Evolutionary conservation across 2,888 invertebrate genomes (phyloP), one percentile per base, ranked within the genome.

Genomic region (Idaea aversata): DNA sequence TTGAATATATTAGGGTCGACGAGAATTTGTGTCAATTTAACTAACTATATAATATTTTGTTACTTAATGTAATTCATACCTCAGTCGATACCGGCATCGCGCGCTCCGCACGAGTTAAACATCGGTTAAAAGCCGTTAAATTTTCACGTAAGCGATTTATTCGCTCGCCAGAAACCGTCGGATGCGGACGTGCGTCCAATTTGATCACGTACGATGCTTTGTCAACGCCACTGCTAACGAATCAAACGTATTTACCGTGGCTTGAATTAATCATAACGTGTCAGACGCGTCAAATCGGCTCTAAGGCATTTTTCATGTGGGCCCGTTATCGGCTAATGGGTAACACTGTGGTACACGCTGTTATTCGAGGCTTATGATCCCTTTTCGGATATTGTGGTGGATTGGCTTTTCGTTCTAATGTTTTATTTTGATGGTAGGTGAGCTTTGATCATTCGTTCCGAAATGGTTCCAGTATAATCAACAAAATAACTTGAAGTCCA

Each of bases 241-340:
- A 78, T 77, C 74, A 77, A 79, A 75, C 77, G 77, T 77, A 75
- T 79, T 77, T 74, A 75, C 73, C 73, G 77, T 72, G 77, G 73
- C 69, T 72, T 73, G 77, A 77, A 80, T 79, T 77, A 77, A 76
- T 77, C 77, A 76, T 80, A 75, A 68, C 72, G 72, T 69, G 68
- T 75, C 73, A 73, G 62, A 68, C 68, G 72, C 71, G 69, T 67
- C 67, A 65, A 69, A 69, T 69, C 69, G 69, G 69, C 65, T 69
- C 67, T 67, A 36, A 65, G 63, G 67, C 16, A 69, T 69, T 65
- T 69, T 69, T 69, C 69, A 67, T 63, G 65, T 67, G 69, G 13
- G 47, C 47, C 47, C 47, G 47, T 47, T 47, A 47, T 47, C 47
- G 47, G 13, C 10, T 64, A 15, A 62, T 57, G 57, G 57, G 16